Conservation (phyloP, 2,113 vertebrate species). For the Chionomys nivalis region DNA sequence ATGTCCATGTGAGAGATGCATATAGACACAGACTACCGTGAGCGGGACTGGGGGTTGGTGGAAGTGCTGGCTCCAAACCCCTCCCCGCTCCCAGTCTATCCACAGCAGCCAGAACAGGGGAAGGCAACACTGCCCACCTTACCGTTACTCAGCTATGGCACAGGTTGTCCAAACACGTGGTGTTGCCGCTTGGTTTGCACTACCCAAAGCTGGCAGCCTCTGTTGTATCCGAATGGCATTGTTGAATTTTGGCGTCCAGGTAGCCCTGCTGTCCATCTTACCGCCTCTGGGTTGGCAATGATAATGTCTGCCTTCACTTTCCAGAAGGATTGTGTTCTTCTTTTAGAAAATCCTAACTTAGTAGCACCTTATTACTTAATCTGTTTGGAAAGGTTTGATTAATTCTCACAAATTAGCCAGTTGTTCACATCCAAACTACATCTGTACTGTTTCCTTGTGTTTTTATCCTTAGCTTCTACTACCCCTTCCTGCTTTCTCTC, state of each 20-base stretch:
- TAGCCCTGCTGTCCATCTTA: background rate
- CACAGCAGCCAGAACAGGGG: background rate
- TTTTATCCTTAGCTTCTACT: background rate
- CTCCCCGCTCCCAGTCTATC: background rate
- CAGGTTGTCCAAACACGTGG: background rate
- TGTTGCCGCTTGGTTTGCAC: background rate
- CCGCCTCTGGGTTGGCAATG: background rate
- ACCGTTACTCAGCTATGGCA: background rate
- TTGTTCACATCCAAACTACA: background rate
- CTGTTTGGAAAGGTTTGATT: background rate
- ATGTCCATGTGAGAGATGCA: slow-evolving; percentile 2
- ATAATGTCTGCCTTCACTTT: slow-evolving; percentile 8
- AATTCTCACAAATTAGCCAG: background rate
- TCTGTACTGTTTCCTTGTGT: background rate
- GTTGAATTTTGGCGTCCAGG: background rate
- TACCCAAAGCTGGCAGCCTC: background rate
- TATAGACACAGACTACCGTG: background rate
- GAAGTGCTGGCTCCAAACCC: background rate
- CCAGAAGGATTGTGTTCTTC: background rate
- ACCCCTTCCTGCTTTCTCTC: background rate
- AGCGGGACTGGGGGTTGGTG: background rate
- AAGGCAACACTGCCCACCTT: background rate
- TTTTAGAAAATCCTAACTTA: background rate
- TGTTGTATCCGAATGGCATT: background rate
- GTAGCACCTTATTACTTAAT: background rate